Conservation (phyloP, 2,797 vertebrate genomes). For the Phylloscopus collybita region DNA sequence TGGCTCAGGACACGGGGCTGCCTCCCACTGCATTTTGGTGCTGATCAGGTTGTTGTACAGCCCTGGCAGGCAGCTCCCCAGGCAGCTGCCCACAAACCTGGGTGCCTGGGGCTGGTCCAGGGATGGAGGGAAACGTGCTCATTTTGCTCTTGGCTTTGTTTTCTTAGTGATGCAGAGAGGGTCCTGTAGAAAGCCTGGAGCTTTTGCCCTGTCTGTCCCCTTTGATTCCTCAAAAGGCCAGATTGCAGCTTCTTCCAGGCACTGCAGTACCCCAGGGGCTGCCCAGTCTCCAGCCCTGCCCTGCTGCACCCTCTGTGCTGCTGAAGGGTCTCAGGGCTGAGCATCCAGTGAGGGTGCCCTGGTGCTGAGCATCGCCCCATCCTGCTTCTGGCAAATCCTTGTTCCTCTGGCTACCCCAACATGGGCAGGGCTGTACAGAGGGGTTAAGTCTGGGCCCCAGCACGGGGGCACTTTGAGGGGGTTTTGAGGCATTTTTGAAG, state of each 20-base stretch:
- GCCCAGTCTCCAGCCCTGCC: neutral
- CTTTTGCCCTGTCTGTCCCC: neutral
- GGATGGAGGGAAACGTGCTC: neutral
- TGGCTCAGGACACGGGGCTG: neutral
- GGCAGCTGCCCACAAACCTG: neutral
- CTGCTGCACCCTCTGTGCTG: neutral
- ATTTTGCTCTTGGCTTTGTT: neutral
- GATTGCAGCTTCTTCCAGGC: neutral
- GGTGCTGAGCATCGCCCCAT: neutral
- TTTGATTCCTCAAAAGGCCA: neutral
- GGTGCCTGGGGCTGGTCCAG: fast-evolving
- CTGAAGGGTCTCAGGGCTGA: neutral
- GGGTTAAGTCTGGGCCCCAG: neutral
- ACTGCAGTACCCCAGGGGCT: neutral
- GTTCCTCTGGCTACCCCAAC: neutral
- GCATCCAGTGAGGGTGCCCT: neutral
- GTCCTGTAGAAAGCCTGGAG: neutral
- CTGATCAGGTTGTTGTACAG: too few relatives aligned
- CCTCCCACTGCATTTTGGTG: neutral
- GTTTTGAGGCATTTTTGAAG: neutral
- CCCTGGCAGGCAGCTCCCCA: neutral
- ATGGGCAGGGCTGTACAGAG: fast-evolving
- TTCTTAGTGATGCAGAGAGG: neutral
- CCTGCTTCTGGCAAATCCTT: neutral
- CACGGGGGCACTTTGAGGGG: neutral